Base-by-base conservation (phyloP, 2,888 invertebrate genomes). In the Mesorhabditis sp. region DNA sequence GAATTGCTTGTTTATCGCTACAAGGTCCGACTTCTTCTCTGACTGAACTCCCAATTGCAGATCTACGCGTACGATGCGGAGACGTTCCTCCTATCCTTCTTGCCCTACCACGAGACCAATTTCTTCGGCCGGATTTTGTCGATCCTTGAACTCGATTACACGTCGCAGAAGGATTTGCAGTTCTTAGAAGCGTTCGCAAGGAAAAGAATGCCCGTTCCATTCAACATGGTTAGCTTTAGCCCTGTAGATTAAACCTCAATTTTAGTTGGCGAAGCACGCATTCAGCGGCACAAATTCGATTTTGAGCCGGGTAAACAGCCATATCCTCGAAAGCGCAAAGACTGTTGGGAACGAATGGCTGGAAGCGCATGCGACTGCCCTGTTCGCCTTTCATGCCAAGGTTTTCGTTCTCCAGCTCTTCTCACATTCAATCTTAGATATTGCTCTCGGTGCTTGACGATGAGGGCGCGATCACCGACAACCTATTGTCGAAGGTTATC, bases 81-180 rank as follows among this genome's bases (percentile, higher is more conserved):
- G 83, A 91, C 91, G 0, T 88, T 96, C 62, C 88, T 97, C 81
- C 89, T 91, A 73, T 88, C 93, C 6, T 91, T 93, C 69, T 87
- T 98, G 69, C 96, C 97, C 0, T 96, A 94, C 86, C 94, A 96
- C 86, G 93, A 94, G 83, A 93, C 94, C 0, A 92, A 92, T 77
- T 91, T 93, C 74, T 98, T 96, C 88, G 91, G 92, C 0, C 85
- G 90, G 70, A 88, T 93, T 66, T 86, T 96, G 2, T 93, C 94
- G 86, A 88, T 94, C 43, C 74, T 89, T n/a, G 89, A 91, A 68
- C 86, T 95, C 10, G 82, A 86, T 67, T 80, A 83, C 45, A 77
- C 81, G 42, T 77, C 82, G 4, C 74, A 74, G 10, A 80, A 80
- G 65, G 86, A 86, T 61, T 88, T 87, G 87, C 80, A 83, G 73